Evolutionary conservation across 2,113 vertebrate species (phyloP), one percentile per base, ranked within the genome.

Genomic region (Perognathus longimembris): DNA sequence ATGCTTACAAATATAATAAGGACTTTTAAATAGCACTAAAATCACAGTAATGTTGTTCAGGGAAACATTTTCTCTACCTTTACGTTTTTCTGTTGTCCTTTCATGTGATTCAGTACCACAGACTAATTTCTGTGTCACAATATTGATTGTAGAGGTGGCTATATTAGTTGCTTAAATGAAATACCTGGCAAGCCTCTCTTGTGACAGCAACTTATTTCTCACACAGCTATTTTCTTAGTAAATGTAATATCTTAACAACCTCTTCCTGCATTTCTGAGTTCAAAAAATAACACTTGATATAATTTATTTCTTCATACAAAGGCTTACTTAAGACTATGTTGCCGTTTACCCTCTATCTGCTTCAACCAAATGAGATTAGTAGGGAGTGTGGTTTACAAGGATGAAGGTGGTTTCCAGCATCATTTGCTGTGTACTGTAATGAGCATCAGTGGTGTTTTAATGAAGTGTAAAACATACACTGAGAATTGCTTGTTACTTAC

Each of bases 301-400:
- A 93, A 86, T 97, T 96, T 96, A 97, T 96, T 96, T 97, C 95
- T n/a, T 96, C 88, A 90, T 94, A 28, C 95, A 94, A 97, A 97
- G 95, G 63, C 26, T 6, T 94, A 42, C 91, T 96, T 95, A 45
- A 88, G 95, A 97, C 87, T 70, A 15, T 69, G 11, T 88, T 93
- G 84, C 74, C 70, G 22, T 63, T 95, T 6, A 15, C 90, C 40
- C 69, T 63, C n/a, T 95, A 82, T 70, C 86, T 85, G 76, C 80
- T 95, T 26, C 64, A 78, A 6, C 70, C 92, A 75, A 85, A 63
- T 66, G 64, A 82, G 69, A 74, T 67, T 76, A 87, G 92, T 92
- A 92, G 64, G 81, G 78, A 93, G 45, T 6, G 6, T 89, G 75
- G 45, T 95, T 88, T 96, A 6, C 1, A 1, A 64, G 85, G 45